Evolutionary conservation across 2,888 invertebrate species (phyloP).

Genomic region (Lamellibrachia columna): DNA sequence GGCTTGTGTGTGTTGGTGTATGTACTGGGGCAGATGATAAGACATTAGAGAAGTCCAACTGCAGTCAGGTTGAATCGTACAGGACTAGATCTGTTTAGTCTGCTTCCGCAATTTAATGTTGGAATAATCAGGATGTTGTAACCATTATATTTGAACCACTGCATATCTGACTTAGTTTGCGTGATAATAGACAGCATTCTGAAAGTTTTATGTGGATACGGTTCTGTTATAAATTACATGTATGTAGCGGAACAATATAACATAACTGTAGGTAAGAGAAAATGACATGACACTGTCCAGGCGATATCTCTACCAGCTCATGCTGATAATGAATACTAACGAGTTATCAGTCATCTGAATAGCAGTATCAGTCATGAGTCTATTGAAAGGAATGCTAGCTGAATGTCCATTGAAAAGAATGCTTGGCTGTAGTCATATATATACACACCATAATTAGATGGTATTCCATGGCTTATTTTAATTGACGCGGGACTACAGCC

Average conservation of each 20-base stretch:
- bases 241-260: background rate
- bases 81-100: background rate
- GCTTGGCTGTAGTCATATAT: too few relatives aligned
- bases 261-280: background rate
- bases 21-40: background rate
- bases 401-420: background rate
- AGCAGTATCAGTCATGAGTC: background rate
- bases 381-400: background rate
- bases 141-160: background rate
- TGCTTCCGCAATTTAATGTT: background rate
- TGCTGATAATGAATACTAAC: background rate
- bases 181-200: background rate
- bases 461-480: too few relatives aligned
- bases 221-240: background rate
- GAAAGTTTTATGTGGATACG: background rate
- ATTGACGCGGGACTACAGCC: too few relatives aligned
- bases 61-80: background rate
- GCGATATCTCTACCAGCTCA: background rate
- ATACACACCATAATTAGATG: too few relatives aligned
- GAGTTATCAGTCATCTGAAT: background rate
- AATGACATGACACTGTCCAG: background rate
- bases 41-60: background rate
- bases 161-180: background rate
- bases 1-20: background rate
- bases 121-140: background rate